These are phyloP conservation scores for Gryllus longicercus DNA, from an alignment of 2,888 invertebrate genomes.

Conservation along the genomic window DNA sequence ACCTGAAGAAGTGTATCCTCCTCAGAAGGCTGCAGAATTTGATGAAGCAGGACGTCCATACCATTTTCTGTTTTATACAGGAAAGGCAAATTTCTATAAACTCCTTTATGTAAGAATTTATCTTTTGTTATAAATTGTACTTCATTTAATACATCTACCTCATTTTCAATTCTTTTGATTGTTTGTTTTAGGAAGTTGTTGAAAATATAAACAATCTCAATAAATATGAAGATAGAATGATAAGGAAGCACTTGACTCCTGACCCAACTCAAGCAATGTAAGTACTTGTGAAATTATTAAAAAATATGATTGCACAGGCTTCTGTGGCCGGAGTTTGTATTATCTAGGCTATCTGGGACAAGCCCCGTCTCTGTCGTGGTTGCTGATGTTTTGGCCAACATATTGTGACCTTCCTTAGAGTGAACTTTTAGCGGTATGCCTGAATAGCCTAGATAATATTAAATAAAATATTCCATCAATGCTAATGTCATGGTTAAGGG, in stretches of 20 bases:
- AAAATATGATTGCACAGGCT: too few species aligned
- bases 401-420: too few species aligned
- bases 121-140: not conserved
- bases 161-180: not conserved
- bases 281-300: constrained; percentile 2
- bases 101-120: constrained; percentile 66
- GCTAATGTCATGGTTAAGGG: too few species aligned
- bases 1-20: constrained; percentile 82
- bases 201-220: constrained; percentile 64
- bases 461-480: too few species aligned
- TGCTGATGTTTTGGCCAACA: too few species aligned
- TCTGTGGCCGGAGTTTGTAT: too few species aligned
- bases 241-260: constrained; percentile 58
- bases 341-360: too few species aligned
- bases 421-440: too few species aligned
- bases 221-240: constrained; percentile 67
- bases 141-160: too few species aligned
- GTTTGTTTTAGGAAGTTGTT: constrained; percentile 59
- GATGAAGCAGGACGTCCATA: constrained; percentile 86
- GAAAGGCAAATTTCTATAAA: constrained; percentile 79
- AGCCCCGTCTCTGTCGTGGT: too few species aligned
- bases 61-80: constrained; percentile 90
- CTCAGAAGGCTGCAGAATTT: constrained; percentile 83
- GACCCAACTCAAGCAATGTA: constrained; percentile 51
- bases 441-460: too few species aligned